Base-by-base conservation (phyloP, 2,113 vertebrate genomes). In the Phaetusa simplex region DNA sequence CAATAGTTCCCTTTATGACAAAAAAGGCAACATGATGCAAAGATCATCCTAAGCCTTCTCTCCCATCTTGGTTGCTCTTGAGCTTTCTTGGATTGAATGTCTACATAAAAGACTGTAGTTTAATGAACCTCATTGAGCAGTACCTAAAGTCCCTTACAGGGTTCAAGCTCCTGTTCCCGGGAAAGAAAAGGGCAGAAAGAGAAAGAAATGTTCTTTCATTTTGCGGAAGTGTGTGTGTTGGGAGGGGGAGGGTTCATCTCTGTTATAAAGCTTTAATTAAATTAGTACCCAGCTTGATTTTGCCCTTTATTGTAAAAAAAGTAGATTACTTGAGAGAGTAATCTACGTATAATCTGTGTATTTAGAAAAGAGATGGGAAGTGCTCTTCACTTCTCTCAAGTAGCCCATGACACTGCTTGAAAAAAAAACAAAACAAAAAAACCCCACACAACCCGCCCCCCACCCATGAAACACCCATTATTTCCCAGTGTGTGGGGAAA, bases 371-470 rank as follows among this genome's bases (percentile, higher is more conserved):
- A 50, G 17, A 15, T 21, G 5, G 14, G 16, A 88, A 64, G 16
- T 72, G 29, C 8, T 83, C 27, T 29, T 86, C 62, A 53, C 3
- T 67, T 6, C 8, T 66, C 11, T 59, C 34, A 43, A 82, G 29
- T 14, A 90, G 42, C 14, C 13, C 14, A 52, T 52, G 45, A 61
- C 12, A 29, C 14, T 61, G 12, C 30, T 42, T 82, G 18, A 12
- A 53, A 73, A 73, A 49, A 49, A 10, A 53, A 49, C 8, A 2
- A 10, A 40, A 50, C 30, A 79, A 30, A 5, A 4, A 3, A 14
- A 12, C 55, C 40, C 42, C 9, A 6, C 23, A 62, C 18, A 67
- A 22, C 5, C 5, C 8, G 0, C 21, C 6, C 3, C 27, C 14
- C 21, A n/a, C 1, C 5, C 21, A 16, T 29, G 17, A 65, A 89